Base-by-base conservation (phyloP, 2,113 vertebrate genomes). In the Xenus cinereus region DNA sequence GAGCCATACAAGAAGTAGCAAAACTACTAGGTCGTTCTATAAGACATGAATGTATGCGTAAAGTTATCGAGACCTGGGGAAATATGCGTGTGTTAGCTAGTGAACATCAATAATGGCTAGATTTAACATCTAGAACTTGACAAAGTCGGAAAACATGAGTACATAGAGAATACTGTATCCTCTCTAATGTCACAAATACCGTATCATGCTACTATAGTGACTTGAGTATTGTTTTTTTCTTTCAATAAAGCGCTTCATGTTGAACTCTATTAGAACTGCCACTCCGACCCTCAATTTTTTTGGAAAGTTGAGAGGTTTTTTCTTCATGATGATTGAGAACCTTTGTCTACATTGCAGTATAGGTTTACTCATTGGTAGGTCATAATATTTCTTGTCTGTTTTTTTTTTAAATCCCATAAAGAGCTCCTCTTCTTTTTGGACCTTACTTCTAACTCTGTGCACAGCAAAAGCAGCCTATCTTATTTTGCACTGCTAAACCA, bases 271-370 rank as follows among this genome's bases (percentile, higher is more conserved):
- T 46, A 82, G 45, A 88, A 33, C 57, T 63, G n/a, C 19, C n/a
- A 33, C 14, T 88, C 14, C 22, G 50, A 4, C 37, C 16, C 16
- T 71, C 18, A 10, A 2, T 54, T 68, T 48, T 74, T 60, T 68
- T 56, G 0, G n/a, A 63, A 86, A 60, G 9, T 2, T 20, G 9
- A 2, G 16, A 4, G 2, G 0, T n/a, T 83, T 89, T 24, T 53
- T 84, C 20, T 62, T 83, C 22, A 32, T 67, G 14, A 35, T 59
- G 56, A 39, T 21, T 57, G 24, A 78, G 41, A 90, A 67, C 19
- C 16, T 72, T 63, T 72, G 23, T 72, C 77, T 71, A 62, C 67
- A 75, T 88, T 83, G 56, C 14, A 45, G 1, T 28, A 18, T 39
- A 71, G 30, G 6, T 91, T 75, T 86, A 21, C 32, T n/a, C 6